Evolutionary conservation across 92 coral and sea anemone species (phyloP).

Genomic region (Umimayanthus chanpuru): DNA sequence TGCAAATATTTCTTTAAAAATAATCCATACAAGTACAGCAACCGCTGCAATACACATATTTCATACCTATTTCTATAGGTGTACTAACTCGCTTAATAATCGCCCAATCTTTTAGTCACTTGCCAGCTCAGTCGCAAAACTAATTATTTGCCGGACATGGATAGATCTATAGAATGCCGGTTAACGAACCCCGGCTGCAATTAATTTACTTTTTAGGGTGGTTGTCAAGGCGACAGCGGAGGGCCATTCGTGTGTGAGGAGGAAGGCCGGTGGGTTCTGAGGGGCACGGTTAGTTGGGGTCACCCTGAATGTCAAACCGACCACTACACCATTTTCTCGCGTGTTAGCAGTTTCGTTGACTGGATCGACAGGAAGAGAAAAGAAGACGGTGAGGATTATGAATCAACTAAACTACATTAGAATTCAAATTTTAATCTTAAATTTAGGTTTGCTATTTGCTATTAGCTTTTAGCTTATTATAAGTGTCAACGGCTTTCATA

Average conservation of each 20-base stretch:
- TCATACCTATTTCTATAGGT: too few relatives aligned
- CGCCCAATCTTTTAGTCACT: too few relatives aligned
- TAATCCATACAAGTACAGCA: too few relatives aligned
- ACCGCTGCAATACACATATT: too few relatives aligned
- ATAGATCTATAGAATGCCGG: too few relatives aligned
- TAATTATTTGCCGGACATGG: too few relatives aligned
- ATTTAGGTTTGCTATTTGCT: not conserved
- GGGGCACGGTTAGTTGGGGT: conserved; percentile 92
- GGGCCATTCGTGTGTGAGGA: conserved; percentile 84
- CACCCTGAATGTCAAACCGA: conserved; percentile 61
- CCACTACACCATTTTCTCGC: conserved; percentile 76
- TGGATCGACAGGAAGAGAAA: conserved; percentile 62
- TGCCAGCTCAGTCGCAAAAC: too few relatives aligned
- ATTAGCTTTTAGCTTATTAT: too few relatives aligned
- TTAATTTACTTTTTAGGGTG: conserved; percentile 11
- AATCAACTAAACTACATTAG: not conserved
- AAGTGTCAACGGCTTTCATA: not conserved
- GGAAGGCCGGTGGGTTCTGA: conserved; percentile 59
- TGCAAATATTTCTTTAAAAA: too few relatives aligned
- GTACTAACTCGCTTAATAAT: too few relatives aligned
- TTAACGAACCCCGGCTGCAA: not conserved
- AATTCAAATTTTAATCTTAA: not conserved
- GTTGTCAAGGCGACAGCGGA: conserved; percentile 80
- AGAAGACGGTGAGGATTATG: not conserved
- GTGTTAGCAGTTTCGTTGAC: conserved; percentile 65